Evolutionary conservation across 1,140 invertebrate species (phyloP).

Genomic region (Microplitis mediator): DNA sequence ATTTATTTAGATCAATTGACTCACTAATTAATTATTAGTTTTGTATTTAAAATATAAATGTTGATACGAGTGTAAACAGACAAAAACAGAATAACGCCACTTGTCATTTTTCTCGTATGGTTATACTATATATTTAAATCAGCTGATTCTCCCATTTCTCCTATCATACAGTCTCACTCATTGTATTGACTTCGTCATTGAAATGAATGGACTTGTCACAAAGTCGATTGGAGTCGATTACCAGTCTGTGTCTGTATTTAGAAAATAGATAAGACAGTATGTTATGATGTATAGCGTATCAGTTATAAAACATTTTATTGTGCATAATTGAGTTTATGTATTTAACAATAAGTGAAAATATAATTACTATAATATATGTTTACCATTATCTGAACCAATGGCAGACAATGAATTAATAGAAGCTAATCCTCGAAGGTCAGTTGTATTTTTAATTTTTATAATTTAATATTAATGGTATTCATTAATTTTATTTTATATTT

Average conservation of each 20-base stretch:
- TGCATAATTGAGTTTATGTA: not conserved
- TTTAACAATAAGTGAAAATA: not conserved
- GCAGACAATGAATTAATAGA: conserved; percentile 47
- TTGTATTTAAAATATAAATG: too few species aligned
- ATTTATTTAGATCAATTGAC: too few species aligned
- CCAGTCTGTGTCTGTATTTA: not conserved
- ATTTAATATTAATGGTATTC: not conserved
- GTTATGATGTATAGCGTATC: not conserved
- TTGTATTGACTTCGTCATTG: not conserved
- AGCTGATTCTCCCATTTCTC: not conserved
- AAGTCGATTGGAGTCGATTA: too few species aligned
- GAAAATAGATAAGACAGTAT: not conserved
- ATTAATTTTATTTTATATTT: not conserved
- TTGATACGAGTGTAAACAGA: too few species aligned
- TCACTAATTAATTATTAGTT: too few species aligned
- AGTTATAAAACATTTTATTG: not conserved
- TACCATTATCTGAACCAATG: conserved; percentile 35
- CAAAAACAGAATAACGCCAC: too few species aligned
- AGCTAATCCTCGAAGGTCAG: conserved; percentile 5
- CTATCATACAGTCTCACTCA: not conserved
- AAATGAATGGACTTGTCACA: not conserved
- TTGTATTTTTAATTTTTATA: not conserved
- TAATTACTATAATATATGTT: not conserved
- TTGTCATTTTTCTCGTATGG: too few species aligned
- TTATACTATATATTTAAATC: not conserved